Evolutionary conservation across 2,888 invertebrate species (phyloP), one percentile per base, ranked within the genome.

Genomic region (Idaea dimidiata): DNA sequence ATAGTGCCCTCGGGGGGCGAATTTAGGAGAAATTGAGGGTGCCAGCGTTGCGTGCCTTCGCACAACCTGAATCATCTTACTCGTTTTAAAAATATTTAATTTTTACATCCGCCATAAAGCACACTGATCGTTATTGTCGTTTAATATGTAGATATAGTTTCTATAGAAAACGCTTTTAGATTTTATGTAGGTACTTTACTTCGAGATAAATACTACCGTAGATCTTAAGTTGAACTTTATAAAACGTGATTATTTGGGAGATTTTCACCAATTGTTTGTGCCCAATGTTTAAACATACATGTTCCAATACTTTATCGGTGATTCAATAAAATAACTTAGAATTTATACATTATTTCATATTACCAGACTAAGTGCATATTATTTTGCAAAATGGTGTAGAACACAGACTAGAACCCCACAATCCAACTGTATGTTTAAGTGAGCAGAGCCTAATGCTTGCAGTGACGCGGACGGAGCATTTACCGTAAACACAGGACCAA

Each of bases 11-110:
- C 78, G 74, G 87, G 91, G 76, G 75, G 84, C 77, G 81, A 91
- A 91, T 91, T 91, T 90, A 91, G 89, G 87, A 81, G 86, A 88
- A 90, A 90, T 91, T 84, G 85, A 82, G 82, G 82, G 81, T 82
- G 78, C 79, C 84, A 83, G 88, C 83, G 86, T 85, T 85, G 89
- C 88, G 88, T 89, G 88, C 83, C 77, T 81, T 80, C 83, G 84
- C 84, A 76, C 78, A 72, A 84, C 83, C 83, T 71, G 73, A 78
- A 74, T 81, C 82, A 84, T 83, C 84, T 74, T 78, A 81, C 84
- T 81, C 86, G 83, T 77, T 43, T 43, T 43, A 43, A 14, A 32
- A 43, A 82, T 78, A 81, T 86, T 88, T 84, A 88, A 85, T 84
- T 78, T 75, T 24, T 3, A 24, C 24, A 24, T 24, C 74, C 77